Conservation (phyloP, 2,113 vertebrate genomes). For the Psammodynastes pulverulentus region DNA sequence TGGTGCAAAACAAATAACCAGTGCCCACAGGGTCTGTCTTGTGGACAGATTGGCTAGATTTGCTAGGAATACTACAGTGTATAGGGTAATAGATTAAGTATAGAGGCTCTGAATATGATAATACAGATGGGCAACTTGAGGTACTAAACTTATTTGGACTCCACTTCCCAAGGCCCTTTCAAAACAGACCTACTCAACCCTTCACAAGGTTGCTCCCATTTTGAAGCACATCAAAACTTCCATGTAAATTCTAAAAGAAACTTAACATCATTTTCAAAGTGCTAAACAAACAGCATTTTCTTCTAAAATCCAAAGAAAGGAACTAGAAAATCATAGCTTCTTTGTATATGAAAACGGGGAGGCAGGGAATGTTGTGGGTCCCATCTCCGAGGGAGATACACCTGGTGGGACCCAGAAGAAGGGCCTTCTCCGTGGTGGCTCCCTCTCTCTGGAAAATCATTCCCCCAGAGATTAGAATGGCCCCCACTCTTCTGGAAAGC, state of each 20-base stretch:
- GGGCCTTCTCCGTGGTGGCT: no score
- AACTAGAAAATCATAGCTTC: neutral
- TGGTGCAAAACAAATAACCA: neutral
- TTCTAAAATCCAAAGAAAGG: neutral
- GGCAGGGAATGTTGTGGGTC: no score
- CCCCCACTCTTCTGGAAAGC: no score
- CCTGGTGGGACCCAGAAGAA: no score
- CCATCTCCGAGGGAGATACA: no score
- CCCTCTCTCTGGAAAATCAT: no score
- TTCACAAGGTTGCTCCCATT: neutral
- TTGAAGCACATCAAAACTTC: neutral
- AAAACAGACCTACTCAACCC: neutral
- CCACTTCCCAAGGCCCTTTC: neutral
- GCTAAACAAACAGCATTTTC: neutral
- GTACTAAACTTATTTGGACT: neutral
- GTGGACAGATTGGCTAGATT: neutral
- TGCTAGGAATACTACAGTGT: neutral
- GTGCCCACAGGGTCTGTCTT: neutral
- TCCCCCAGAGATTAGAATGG: no score
- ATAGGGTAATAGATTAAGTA: neutral
- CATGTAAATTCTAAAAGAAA: neutral
- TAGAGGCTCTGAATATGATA: no score
- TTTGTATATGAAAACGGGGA: no score
- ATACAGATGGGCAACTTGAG: neutral
- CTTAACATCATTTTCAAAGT: neutral